Base-by-base conservation (phyloP, 2,113 vertebrate genomes). In the Gymnarchus niloticus region DNA sequence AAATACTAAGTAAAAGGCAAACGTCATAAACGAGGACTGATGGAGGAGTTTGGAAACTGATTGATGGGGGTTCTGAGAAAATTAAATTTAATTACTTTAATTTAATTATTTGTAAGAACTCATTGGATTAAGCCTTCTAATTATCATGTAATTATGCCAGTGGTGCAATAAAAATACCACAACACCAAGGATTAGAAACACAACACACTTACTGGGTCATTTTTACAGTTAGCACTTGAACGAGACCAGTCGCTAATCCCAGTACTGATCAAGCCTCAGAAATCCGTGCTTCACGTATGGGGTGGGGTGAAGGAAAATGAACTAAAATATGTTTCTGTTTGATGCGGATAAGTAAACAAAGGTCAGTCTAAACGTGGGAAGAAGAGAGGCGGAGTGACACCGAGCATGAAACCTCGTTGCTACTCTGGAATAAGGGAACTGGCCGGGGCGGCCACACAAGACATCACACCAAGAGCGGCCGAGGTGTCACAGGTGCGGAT, bases 401-500 rank as follows among this genome's bases (percentile, higher is more conserved):
- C 23, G 28, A 23, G n/a, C n/a, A 23, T 12, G 44, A 81, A 81
- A 81, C 14, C 3, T 28, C 12, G 61, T 28, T n/a, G 12, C 14
- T 52, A 54, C 46, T 23, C 49, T n/a, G 8, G 54, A 17, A 48
- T n/a, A 52, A 51, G 25, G 80, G 49, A 14, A 52, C n/a, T 54
- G 54, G 54, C 25, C 25, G 48, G 77, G 49, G 46, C 23, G 2
- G 10, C 10, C 0, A 2, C 6, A 7, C 3, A 80, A 37, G n/a
- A 25, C 6, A 2, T 44, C 33, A 28, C 44, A 7, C 51, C 10
- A 49, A 49, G 46, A 86, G 81, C 56, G 51, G 59, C 81, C 41
- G 51, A 49, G 3, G 28, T 56, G 46, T 86, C 61, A 73, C 85
- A 83, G 85, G 51, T 83, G 85, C 61, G 51, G 81, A 56, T 86